Percentiles rank a stretch among this genome's conserved stretches.
Evolutionary conservation across 2,797 vertebrate genomes (phyloP).

Genomic region (Serranus cabrilla): DNA sequence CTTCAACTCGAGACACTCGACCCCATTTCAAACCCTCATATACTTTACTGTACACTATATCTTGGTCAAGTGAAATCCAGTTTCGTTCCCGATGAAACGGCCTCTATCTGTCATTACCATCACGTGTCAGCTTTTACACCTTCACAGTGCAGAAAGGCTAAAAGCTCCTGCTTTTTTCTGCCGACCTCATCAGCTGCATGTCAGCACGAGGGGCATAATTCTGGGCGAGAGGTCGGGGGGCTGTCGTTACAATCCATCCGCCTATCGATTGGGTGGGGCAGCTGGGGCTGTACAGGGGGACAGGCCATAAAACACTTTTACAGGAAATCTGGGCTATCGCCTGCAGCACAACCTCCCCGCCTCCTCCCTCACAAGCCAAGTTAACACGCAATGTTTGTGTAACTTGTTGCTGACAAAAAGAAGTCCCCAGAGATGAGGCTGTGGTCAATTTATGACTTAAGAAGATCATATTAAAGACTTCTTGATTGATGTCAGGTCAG

Average conservation of each 20-base stretch:
- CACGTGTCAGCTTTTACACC: constrained; percentile 71
- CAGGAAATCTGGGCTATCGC: constrained; percentile 68
- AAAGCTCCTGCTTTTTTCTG: constrained; percentile 69
- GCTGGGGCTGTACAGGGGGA: constrained; percentile 37
- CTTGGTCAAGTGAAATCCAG: constrained; percentile 39
- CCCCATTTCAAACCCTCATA: constrained; percentile 34
- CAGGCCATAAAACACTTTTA: constrained; percentile 78
- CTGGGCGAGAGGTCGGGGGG: constrained; percentile 58
- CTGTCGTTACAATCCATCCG: constrained; percentile 73
- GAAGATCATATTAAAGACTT: constrained; percentile 36
- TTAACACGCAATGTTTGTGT: constrained; percentile 49
- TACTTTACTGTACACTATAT: constrained; percentile 42
- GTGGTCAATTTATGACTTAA: constrained; percentile 43
- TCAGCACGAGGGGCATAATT: constrained; percentile 73
- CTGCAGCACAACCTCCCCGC: constrained; percentile 32
- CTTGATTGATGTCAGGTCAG: constrained; percentile 28
- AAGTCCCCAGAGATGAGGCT: constrained; percentile 36
- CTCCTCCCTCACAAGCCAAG: constrained; percentile 45
- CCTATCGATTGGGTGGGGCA: constrained; percentile 73
- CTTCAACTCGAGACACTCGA: constrained; percentile 25
- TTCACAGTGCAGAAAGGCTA: constrained; percentile 54
- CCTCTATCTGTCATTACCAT: constrained; percentile 63
- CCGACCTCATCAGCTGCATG: constrained; percentile 78
- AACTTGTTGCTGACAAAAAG: constrained; percentile 70
- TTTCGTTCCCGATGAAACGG: constrained; percentile 48